These are phyloP conservation scores for Ictalurus furcatus DNA, from an alignment of 2,113 vertebrate species.

Conservation along the genomic window DNA sequence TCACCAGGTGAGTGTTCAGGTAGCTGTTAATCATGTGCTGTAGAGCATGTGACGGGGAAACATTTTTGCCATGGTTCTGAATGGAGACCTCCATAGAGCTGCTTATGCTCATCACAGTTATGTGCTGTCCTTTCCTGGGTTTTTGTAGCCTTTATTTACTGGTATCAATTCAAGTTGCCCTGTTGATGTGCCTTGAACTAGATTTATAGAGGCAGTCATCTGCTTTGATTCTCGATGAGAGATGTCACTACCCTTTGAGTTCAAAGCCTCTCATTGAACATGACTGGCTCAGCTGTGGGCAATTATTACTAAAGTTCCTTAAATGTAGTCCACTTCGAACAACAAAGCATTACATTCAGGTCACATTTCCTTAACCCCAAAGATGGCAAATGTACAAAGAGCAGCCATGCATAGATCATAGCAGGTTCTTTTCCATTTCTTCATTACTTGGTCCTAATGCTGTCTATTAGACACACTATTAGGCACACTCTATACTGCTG, in stretches of 20 bases:
- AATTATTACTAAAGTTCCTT: slow-evolving; percentile 8
- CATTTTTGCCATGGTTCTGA: slow-evolving; percentile 59
- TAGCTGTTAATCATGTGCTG: slow-evolving; percentile 35
- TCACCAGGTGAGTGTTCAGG: slow-evolving; percentile 45
- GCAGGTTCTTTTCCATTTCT: slow-evolving; percentile 44
- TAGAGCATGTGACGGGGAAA: slow-evolving; percentile 30
- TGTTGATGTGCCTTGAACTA: slow-evolving; percentile 41
- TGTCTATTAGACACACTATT: slow-evolving; percentile 14
- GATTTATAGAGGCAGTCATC: slow-evolving; percentile 29
- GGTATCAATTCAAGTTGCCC: slow-evolving; percentile 55
- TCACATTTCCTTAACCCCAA: slow-evolving; percentile 11
- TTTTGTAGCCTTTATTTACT: slow-evolving; percentile 32
- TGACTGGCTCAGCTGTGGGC: slow-evolving; percentile 15
- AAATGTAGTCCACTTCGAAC: neutral
- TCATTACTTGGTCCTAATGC: slow-evolving; percentile 46
- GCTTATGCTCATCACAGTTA: slow-evolving; percentile 61
- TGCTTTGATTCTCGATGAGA: slow-evolving; percentile 29
- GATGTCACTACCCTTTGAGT: slow-evolving; percentile 20
- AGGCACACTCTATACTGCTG: neutral
- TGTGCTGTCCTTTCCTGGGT: slow-evolving; percentile 45
- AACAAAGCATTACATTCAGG: neutral
- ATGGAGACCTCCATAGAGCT: slow-evolving; percentile 59
- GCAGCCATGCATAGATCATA: slow-evolving; percentile 12
- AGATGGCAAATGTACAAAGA: slow-evolving; percentile 19
- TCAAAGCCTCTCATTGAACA: slow-evolving; percentile 10